Conservation (phyloP, 2,888 invertebrate species). For the Himalopsyche tibetana region DNA sequence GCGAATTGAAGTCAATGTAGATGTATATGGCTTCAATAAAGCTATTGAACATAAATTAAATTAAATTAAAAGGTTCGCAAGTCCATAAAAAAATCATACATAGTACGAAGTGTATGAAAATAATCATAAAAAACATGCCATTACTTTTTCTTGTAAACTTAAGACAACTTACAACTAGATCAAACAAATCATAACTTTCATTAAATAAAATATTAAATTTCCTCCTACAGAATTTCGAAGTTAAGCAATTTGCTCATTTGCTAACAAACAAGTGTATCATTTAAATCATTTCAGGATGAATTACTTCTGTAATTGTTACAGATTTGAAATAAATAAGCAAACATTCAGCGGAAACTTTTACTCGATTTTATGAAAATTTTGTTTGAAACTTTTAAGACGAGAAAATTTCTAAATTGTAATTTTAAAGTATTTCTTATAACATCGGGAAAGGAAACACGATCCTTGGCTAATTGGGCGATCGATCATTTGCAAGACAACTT, state of each 20-base stretch:
- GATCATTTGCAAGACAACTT: constrained; percentile 34
- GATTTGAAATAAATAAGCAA: constrained; percentile 42
- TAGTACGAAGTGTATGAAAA: no score
- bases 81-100: no score
- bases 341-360: constrained; percentile 7
- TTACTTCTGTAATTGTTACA: constrained; percentile 43
- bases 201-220: constrained; percentile 7
- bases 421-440: constrained; percentile 28
- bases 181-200: constrained; percentile 31
- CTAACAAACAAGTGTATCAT: constrained; percentile 37
- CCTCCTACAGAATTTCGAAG: not conserved
- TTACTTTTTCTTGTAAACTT: no score
- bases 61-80: no score
- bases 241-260: constrained; percentile 34
- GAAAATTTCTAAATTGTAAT: constrained; percentile 40
- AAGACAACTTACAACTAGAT: not conserved
- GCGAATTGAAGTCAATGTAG: no score
- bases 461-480: constrained; percentile 37
- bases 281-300: constrained; percentile 40
- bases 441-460: constrained; percentile 11
- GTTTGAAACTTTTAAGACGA: constrained; percentile 19
- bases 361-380: constrained; percentile 28
- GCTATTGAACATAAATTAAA: no score
- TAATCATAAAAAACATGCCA: no score
- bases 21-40: no score